Evolutionary conservation across 2,797 vertebrate species (phyloP), one percentile per base, ranked within the genome.

Genomic region (Taenioides sp.): DNA sequence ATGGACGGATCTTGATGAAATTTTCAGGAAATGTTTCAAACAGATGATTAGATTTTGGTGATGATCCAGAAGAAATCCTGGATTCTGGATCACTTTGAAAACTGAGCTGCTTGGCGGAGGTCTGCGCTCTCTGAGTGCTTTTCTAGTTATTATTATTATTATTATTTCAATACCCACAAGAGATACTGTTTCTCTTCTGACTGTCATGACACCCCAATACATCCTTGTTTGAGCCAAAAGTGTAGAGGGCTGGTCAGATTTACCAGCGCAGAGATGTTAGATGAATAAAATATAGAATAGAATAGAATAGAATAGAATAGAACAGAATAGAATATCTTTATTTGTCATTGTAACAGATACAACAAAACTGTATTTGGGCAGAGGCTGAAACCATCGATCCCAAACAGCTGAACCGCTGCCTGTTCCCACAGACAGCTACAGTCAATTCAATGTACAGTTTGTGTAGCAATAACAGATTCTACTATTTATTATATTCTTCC

Each of bases 311-410:
- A 1, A 27, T 27, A 27, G 25, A 27, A 27, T 27, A 27, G n/a
- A n/a, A n/a, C n/a, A 27, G 25, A 1, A 27, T 27, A 27, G 25
- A 27, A 27, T 27, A 27, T n/a, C n/a, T n/a, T n/a, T 27, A 1
- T 27, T 27, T 27, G 25, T 2, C 25, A 27, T 1, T 27, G 25
- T 27, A 27, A 27, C 25, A 27, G 25, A 27, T 27, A 27, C 25
- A 27, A 27, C 25, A 27, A 27, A 27, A 47, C 62, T 28, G 34
- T 49, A 65, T 47, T 65, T 65, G 37, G 63, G 49, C 63, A 65
- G 40, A 25, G 40, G 23, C 14, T 25, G 22, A 47, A 65, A 65
- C 40, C 14, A 65, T 50, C 23, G 40, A 65, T 47, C 40, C n/a
- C 23, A 27, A 50, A 27, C 2, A 63, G 34, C 37, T 23, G 34